Conservation (phyloP, 2,113 vertebrate genomes). For the Eidolon helvum region DNA sequence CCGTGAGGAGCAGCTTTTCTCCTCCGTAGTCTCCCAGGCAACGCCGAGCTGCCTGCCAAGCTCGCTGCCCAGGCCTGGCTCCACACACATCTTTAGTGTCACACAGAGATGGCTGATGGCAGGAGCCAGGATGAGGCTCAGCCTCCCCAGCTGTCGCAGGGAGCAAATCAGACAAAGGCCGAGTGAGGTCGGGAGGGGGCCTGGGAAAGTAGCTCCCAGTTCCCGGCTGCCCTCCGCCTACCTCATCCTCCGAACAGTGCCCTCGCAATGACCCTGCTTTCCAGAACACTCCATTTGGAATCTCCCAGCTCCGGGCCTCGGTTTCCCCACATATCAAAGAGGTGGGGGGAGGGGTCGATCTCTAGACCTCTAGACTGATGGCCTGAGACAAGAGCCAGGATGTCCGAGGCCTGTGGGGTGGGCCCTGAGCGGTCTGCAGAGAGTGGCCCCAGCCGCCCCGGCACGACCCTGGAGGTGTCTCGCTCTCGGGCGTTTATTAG, state of each 20-base stretch:
- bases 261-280: conserved; percentile 28
- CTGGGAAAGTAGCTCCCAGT: conserved; percentile 60
- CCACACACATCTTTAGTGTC: conserved; percentile 63
- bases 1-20: neutral
- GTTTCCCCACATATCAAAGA: neutral
- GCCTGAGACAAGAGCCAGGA: neutral
- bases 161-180: conserved; percentile 57
- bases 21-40: conserved; percentile 67
- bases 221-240: neutral
- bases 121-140: conserved; percentile 58
- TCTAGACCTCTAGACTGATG: neutral
- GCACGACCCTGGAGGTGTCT: neutral
- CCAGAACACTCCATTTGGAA: neutral
- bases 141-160: conserved; percentile 67
- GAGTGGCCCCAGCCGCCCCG: neutral
- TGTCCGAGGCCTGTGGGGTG: neutral
- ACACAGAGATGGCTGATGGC: conserved; percentile 72
- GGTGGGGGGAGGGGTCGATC: too few species aligned
- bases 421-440: neutral
- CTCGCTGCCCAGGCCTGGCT: conserved; percentile 53
- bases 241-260: neutral
- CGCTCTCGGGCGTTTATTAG: neutral
- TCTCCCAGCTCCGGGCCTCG: neutral
- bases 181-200: neutral
- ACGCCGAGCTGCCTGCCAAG: conserved; percentile 67